Percentiles rank a stretch among this genome's conserved stretches.
Evolutionary conservation across 2,113 vertebrate species (phyloP).

Genomic region (Collichthys lucidus): DNA sequence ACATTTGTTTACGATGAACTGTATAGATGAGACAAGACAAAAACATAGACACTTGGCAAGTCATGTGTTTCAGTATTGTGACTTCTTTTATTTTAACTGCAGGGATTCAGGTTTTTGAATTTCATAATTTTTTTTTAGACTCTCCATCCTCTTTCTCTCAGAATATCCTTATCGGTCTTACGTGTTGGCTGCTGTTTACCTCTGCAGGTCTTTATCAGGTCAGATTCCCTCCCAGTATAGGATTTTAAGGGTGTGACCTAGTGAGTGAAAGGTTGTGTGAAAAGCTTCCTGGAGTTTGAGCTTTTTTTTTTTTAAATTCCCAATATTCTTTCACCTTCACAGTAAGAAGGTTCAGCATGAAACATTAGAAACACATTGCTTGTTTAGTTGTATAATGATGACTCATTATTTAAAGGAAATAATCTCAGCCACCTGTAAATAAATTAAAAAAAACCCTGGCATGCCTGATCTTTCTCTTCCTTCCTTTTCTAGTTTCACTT

Average conservation of each 20-base stretch:
- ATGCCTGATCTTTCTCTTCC: not conserved
- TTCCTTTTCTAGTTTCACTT: slow-evolving; percentile 5
- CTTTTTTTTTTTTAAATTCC: slow-evolving; percentile 5
- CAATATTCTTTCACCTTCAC: not conserved
- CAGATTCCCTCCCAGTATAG: slow-evolving; percentile 16
- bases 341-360: not conserved
- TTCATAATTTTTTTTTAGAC: too few relatives aligned
- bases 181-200: not conserved
- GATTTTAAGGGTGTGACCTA: slow-evolving; percentile 44
- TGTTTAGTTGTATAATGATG: not conserved
- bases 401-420: not conserved
- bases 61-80: not conserved
- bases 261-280: slow-evolving; percentile 27
- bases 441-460: too few relatives aligned
- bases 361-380: not conserved
- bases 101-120: not conserved
- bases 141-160: not conserved
- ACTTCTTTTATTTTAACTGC: not conserved
- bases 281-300: slow-evolving; percentile 18
- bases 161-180: not conserved
- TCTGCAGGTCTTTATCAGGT: slow-evolving; percentile 12
- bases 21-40: not conserved
- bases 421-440: not conserved
- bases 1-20: not conserved
- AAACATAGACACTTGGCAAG: slow-evolving; percentile 2